Evolutionary conservation across 2,888 invertebrate genomes (phyloP), one percentile per base, ranked within the genome.

Genomic region (Furcula furcula): DNA sequence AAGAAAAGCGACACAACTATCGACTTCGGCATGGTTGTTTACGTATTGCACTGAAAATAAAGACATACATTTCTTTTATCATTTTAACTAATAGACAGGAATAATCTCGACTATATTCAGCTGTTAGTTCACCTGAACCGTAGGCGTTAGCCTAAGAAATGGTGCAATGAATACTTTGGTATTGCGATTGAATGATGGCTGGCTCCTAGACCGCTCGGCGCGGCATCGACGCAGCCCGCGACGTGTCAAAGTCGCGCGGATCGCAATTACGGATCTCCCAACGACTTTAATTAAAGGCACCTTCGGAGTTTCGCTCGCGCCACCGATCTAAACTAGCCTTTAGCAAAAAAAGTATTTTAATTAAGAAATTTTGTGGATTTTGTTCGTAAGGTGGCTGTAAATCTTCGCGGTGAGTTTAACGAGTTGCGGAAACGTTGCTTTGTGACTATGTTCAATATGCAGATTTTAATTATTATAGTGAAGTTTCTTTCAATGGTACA

Each of bases 201-300:
- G 10, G 27, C 27, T 15, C 27, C 12, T 10, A 9, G 15, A 0
- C n/a, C 12, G n/a, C n/a, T 9, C 14, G 40, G 31, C 22, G 27
- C 19, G 32, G 40, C 43, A 40, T 2, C 20, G 20, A 21, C 48
- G 47, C 31, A 39, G 42, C 36, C 34, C 49, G 31, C 6, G 21
- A 48, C 63, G 59, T 60, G 52, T 73, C 72, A 79, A 79, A 80
- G 80, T 13, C 27, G 27, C 65, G 64, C 63, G 71, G 65, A 66
- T 75, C 60, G 82, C 80, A 85, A 82, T 83, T 83, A 83, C 73
- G 69, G 64, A 65, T 61, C 67, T 67, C 66, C 74, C 77, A 80
- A 82, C 80, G 76, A 82, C 78, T 76, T 82, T 85, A 83, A 84
- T 84, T 80, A 84, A 72, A 73, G 67, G 58, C 68, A 72, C 72